phyloP scores from a whole-genome alignment of 2,888 invertebrate species.

The Cephus nigrinus region DNA sequence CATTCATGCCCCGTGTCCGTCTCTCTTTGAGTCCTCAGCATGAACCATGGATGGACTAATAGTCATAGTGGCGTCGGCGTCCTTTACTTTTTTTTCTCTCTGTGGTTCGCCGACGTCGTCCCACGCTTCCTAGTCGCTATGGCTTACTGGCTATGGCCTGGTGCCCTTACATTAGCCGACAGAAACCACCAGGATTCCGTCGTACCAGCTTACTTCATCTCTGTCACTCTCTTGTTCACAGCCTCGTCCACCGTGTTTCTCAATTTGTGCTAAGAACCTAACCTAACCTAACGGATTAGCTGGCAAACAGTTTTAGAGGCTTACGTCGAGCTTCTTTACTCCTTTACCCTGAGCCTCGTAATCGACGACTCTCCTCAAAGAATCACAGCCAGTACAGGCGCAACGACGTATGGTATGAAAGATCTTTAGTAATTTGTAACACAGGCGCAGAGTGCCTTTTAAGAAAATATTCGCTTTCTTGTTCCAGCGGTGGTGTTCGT shows the following conservation, averaged over 20 bases:
- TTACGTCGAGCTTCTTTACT: neutral
- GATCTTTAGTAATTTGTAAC: neutral
- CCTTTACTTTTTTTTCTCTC: conserved; percentile 35
- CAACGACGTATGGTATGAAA: neutral
- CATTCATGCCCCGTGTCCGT: neutral
- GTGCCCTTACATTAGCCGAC: neutral
- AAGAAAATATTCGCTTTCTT: conserved; percentile 13
- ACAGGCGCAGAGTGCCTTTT: neutral
- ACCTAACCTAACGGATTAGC: neutral
- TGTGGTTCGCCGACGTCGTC: neutral
- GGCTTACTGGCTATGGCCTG: conserved; percentile 32
- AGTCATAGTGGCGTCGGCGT: conserved; percentile 43
- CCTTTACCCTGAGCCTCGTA: neutral
- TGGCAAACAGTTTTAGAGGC: neutral
- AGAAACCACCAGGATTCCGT: neutral
- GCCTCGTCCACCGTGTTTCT: neutral
- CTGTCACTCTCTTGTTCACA: neutral
- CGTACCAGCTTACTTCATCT: neutral
- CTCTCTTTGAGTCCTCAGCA: neutral
- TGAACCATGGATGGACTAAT: neutral
- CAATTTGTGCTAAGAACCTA: neutral
- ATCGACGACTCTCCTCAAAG: neutral
- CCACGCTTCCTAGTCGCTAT: conserved; percentile 24
- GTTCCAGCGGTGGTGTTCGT: neutral
- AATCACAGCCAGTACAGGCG: neutral